Evolutionary conservation across 1,140 invertebrate genomes (phyloP), one percentile per base, ranked within the genome.

Genomic region (Drosophila lacteicornis): DNA sequence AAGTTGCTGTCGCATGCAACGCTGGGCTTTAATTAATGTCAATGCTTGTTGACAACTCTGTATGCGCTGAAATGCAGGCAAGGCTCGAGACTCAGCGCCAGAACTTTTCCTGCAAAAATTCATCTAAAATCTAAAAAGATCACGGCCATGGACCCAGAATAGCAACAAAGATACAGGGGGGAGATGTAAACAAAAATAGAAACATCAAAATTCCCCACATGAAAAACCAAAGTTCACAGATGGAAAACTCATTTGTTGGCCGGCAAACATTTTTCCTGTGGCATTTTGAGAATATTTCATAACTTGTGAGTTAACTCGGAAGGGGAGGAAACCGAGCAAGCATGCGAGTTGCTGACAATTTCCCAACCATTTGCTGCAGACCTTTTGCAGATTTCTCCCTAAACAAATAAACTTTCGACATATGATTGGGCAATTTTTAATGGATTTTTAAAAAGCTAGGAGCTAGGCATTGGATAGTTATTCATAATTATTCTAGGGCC

Each of bases 21-120:
- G 71, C 47, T 87, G 83, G 63, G 67, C 80, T 87, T 87, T 87
- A 87, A 87, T 87, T 87, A 87, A 87, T 87, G 83, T 82, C 83
- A 87, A 86, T 87, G 83, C 83, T 87, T 86, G 83, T 86, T 82
- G 83, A 86, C 79, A 87, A 80, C 76, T 82, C 74, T 58, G 51
- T 47, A 58, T 60, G 74, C 74, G 49, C 49, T 49, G 55, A 56
- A 36, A 68, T 59, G 62, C 61, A 75, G 71, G 71, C 71, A 56
- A 75, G 71, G 42, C 50, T 55, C 38, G 17, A 17, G 36, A 62
- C 13, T 19, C 36, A 46, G 61, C 49, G 30, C 25, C 15, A 33
- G 30, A 75, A 75, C 33, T 73, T 71, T 50, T 40, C 13, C 33
- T 11, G 38, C 36, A 73, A 59, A 73, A 73, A 50, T 33, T 4